Conservation (phyloP, 2,113 vertebrate species). For the Herpailurus yagouaroundi region DNA sequence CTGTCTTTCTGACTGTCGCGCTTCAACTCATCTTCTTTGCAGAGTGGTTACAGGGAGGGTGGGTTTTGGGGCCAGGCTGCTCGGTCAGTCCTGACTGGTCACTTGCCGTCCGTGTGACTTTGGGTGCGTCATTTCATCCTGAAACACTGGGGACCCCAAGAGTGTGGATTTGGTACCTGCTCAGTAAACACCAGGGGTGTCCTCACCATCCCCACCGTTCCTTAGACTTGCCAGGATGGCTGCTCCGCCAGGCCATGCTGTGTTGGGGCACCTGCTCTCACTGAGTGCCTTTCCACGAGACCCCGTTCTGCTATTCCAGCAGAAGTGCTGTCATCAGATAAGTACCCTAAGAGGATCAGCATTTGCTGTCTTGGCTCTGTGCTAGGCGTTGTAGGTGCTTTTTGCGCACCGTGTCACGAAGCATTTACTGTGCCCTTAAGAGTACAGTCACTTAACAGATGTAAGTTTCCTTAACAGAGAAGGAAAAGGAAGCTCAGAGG, state of each 20-base stretch:
- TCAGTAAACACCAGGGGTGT: background rate
- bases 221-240: background rate
- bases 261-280: background rate
- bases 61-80: background rate
- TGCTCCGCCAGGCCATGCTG: background rate
- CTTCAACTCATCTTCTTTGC: background rate
- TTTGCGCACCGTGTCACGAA: background rate
- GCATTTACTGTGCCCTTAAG: background rate
- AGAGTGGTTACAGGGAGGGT: background rate
- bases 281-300: background rate
- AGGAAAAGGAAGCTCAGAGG: background rate
- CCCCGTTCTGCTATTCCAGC: background rate
- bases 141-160: background rate
- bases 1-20: background rate
- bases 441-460: background rate
- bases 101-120: background rate
- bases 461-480: no score
- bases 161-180: background rate
- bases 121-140: background rate
- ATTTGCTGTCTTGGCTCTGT: background rate
- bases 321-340: background rate
- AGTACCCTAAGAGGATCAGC: background rate
- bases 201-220: background rate
- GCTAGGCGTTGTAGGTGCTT: background rate
- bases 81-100: background rate